Base-by-base conservation (phyloP, 1,140 invertebrate species). In the Amphibalanus amphitrite region DNA sequence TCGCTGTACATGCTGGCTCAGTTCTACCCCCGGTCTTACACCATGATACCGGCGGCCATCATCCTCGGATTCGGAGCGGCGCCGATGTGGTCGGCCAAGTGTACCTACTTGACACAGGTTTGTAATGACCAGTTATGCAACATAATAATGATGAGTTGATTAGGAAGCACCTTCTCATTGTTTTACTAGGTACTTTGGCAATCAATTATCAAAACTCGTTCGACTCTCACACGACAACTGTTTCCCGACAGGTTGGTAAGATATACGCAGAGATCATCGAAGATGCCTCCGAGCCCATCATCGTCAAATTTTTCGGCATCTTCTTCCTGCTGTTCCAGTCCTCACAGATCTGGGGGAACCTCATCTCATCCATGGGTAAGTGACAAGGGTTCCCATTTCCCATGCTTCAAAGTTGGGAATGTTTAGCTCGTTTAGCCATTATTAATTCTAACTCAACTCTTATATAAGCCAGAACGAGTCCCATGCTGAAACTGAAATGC, bases 291-390 rank as follows among this genome's bases (percentile, higher is more conserved):
- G 92, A 96, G 79, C 90, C 89, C 10, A 91, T 96, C 74, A 91
- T 97, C 71, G 92, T 95, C 64, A 81, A 92, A 75, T 97, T 97
- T 85, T 98, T 98, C 81, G 95, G 95, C 29, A 92, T 97, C 84
- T 98, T 98, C 86, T 98, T 98, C 83, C 87, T 97, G 73, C 88
- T 94, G 72, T 97, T 95, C 87, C 95, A 98, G 78, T 91, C 91
- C 0, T 91, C 94, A 71, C 92, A 95, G 80, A 86, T 96, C 15
- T 92, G 92, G 92, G 95, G 95, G 78, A 97, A 97, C 82, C 84
- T 97, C 40, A 92, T 97, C 75, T 96, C 94, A n/a, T 97, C 93
- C 70, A 82, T 92, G 75, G 90, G 89, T 93, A 79, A 87, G 86
- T 79, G 4, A 15, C 15, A 15, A 38, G 33, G n/a, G n/a, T n/a